Conservation (phyloP, 2,888 invertebrate species). For the Catocala fraxini region DNA sequence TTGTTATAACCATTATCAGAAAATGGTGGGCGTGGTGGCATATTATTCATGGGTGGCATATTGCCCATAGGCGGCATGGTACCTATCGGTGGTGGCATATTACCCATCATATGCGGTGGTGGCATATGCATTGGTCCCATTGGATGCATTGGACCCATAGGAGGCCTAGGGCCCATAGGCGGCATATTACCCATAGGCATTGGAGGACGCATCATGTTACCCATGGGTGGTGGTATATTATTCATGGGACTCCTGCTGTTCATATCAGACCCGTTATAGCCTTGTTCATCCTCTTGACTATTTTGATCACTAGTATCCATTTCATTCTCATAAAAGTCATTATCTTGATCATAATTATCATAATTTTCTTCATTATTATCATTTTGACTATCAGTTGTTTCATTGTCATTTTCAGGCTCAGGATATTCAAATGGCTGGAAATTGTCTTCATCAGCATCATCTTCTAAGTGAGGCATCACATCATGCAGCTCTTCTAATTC, state of each 20-base stretch:
- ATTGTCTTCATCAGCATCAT: slow-evolving; percentile 86
- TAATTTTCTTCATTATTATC: slow-evolving; percentile 62
- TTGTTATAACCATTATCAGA: slow-evolving; percentile 79
- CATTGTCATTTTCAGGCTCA: slow-evolving; percentile 65
- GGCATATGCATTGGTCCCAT: slow-evolving; percentile 57
- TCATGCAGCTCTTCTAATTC: slow-evolving; percentile 94
- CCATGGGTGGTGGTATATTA: slow-evolving; percentile 54
- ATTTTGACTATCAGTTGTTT: slow-evolving; percentile 56
- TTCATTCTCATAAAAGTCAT: slow-evolving; percentile 77
- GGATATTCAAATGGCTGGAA: slow-evolving; percentile 82
- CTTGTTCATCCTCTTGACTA: slow-evolving; percentile 74
- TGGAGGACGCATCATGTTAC: slow-evolving; percentile 56
- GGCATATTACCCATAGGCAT: slow-evolving; percentile 56
- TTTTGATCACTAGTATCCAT: slow-evolving; percentile 76
- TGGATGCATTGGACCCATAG: slow-evolving; percentile 54
- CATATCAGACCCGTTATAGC: slow-evolving; percentile 72
- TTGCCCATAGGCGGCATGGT: slow-evolving; percentile 63
- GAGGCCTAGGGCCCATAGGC: slow-evolving; percentile 51
- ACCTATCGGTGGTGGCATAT: slow-evolving; percentile 64
- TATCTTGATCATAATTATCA: slow-evolving; percentile 71
- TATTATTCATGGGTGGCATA: slow-evolving; percentile 58
- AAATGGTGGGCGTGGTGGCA: slow-evolving; percentile 67
- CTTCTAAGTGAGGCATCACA: slow-evolving; percentile 91
- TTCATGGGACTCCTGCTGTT: slow-evolving; percentile 56
- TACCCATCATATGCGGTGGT: slow-evolving; percentile 62